Evolutionary conservation across 2,888 invertebrate species (phyloP), one percentile per base, ranked within the genome.

Genomic region (Caenorhabditis becei): DNA sequence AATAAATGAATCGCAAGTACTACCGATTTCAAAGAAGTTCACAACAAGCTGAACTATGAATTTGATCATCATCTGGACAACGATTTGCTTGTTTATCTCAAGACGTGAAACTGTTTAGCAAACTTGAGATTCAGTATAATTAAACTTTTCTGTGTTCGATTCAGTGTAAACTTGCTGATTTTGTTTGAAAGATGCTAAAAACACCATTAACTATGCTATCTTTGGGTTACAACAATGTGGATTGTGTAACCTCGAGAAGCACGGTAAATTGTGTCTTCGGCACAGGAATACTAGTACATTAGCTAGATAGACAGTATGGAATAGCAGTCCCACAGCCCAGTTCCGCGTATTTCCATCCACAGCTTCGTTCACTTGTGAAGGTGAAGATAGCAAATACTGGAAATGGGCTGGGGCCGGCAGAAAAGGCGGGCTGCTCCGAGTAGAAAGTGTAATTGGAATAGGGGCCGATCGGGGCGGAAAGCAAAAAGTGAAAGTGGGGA

Each of bases 141-240:
- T n/a, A n/a, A n/a, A n/a, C n/a, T n/a, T n/a, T n/a, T n/a, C n/a
- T n/a, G n/a, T n/a, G n/a, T n/a, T n/a, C n/a, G n/a, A n/a, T n/a
- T n/a, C n/a, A n/a, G 37, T 37, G 26, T 41, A 41, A 7, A 10
- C 10, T 53, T 26, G n/a, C 18, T 35, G 23, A 35, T 63, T 20
- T 14, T 1, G 18, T 24, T 16, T 41, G 10, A 20, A 23, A 51
- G 8, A 37, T 26, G 4, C 44, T 23, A 26, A 16, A 8, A 18
- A 37, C 62, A 47, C 62, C 47, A 47, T 47, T 20, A 11, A 37
- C 62, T 28, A 18, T 62, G 24, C 37, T 28, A 3, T 18, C 14
- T 23, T 61, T 62, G 62, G 62, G 62, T 62, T 62, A 62, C 23
- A 62, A 28, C 62, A 44, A 26, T 5, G n/a, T n/a, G 14, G 2